These are phyloP conservation scores for Cyrtonyx montezumae DNA, from an alignment of 2,113 vertebrate genomes.

Conservation along the genomic window DNA sequence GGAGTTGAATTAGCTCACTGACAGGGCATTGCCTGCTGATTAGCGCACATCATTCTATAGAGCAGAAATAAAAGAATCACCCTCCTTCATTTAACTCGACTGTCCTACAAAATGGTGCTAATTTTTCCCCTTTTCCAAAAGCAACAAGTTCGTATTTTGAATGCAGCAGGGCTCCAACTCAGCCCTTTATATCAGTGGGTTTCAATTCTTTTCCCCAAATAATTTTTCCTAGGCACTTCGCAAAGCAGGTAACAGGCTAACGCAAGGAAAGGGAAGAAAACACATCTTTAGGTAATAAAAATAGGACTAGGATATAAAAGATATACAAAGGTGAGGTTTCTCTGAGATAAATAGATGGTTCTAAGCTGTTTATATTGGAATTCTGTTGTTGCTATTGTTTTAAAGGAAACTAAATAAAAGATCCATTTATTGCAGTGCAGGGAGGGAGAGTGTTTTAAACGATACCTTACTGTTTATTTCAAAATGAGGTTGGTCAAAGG, in stretches of 20 bases:
- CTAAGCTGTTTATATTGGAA: conserved; percentile 46
- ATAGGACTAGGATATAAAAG: neutral
- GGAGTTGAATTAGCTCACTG: conserved; percentile 93
- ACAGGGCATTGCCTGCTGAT: conserved; percentile 90
- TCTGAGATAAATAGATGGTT: conserved; percentile 22
- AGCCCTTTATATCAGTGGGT: conserved; percentile 30
- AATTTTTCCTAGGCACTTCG: conserved; percentile 23
- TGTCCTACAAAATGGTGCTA: conserved; percentile 83
- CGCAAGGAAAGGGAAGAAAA: neutral
- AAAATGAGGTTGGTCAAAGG: conserved; percentile 36
- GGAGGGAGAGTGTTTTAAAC: conserved; percentile 45
- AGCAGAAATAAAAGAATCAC: conserved; percentile 83
- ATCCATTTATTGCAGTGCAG: neutral
- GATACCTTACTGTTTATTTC: conserved; percentile 57
- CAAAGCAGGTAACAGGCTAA: neutral
- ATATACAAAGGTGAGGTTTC: neutral
- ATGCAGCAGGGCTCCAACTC: neutral
- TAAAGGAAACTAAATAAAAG: conserved; percentile 31
- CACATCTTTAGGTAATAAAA: neutral
- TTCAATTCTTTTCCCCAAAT: conserved; percentile 16
- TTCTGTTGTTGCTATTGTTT: conserved; percentile 18
- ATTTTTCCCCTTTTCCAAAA: conserved; percentile 77
- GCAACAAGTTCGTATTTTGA: conserved; percentile 81
- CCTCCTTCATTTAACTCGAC: conserved; percentile 82
- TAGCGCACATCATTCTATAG: conserved; percentile 89